A percentile compares a stretch with the other conserved stretches of the same genome.
These are phyloP conservation scores for Bostrychus sinensis DNA, from an alignment of 2,113 vertebrate genomes.

Conservation along the genomic window DNA sequence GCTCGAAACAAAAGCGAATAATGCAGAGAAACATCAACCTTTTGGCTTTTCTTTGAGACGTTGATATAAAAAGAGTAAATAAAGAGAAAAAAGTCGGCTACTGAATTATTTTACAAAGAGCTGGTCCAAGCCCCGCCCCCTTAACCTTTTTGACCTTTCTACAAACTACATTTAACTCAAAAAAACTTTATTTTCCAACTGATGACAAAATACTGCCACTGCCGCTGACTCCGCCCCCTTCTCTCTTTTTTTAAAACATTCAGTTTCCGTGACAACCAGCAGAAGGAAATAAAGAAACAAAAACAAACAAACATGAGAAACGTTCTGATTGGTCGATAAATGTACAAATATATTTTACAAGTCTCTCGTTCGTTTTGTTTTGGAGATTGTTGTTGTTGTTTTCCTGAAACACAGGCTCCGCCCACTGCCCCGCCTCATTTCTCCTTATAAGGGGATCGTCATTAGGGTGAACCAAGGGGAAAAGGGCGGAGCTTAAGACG, in stretches of 20 bases:
- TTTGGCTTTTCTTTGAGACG: slow-evolving; percentile 54
- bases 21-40: slow-evolving; percentile 20
- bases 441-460: neutral
- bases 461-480: neutral
- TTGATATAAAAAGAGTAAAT: slow-evolving; percentile 67
- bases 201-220: slow-evolving; percentile 7
- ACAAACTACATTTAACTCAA: slow-evolving; percentile 32
- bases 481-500: slow-evolving; percentile 16
- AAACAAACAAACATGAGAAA: slow-evolving; percentile 5
- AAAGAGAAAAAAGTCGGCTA: slow-evolving; percentile 50
- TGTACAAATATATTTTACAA: slow-evolving; percentile 60
- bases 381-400: slow-evolving; percentile 6
- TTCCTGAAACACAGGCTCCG: no score
- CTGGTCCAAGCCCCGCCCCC: slow-evolving; percentile 28
- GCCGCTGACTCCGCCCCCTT: slow-evolving; percentile 6
- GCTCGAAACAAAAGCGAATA: neutral
- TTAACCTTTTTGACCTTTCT: slow-evolving; percentile 30
- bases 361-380: slow-evolving; percentile 39
- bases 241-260: neutral
- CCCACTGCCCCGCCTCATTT: neutral
- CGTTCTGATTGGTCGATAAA: slow-evolving; percentile 31
- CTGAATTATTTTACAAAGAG: slow-evolving; percentile 73
- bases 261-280: slow-evolving; percentile 37
- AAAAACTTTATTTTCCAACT: slow-evolving; percentile 25
- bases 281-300: slow-evolving; percentile 28